Evolutionary conservation across 1,140 invertebrate species (phyloP).

Genomic region (Drosophila seguyi): DNA sequence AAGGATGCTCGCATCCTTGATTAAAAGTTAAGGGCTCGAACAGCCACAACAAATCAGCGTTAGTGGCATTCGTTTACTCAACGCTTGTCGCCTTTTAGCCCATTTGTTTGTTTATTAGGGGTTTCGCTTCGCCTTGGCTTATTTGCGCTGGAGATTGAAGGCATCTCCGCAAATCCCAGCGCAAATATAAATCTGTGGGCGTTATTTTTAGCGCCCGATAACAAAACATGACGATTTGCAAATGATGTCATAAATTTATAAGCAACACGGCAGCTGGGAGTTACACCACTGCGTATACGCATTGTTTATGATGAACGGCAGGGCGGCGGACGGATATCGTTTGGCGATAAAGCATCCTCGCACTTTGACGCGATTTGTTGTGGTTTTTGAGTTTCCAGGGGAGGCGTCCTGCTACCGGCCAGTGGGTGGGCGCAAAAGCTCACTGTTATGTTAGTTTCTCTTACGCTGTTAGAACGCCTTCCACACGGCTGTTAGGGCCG

Average conservation of each 20-base stretch:
- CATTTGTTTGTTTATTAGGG: constrained; percentile 60
- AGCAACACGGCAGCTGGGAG: constrained; percentile 21
- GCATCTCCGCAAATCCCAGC: constrained; percentile 23
- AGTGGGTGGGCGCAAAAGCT: constrained; percentile 43
- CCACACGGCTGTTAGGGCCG: constrained; percentile 56
- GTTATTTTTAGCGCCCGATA: constrained; percentile 49
- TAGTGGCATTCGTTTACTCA: constrained; percentile 37
- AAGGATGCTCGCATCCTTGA: constrained; percentile 37
- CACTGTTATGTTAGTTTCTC: constrained; percentile 55
- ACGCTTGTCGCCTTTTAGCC: constrained; percentile 39
- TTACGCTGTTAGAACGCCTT: constrained; percentile 59
- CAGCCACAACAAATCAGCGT: constrained; percentile 39
- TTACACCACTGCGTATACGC: constrained; percentile 4
- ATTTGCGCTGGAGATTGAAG: constrained; percentile 43
- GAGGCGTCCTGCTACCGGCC: constrained; percentile 8
- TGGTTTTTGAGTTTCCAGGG: constrained; percentile 21
- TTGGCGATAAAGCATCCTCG: constrained; percentile 23
- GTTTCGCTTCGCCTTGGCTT: constrained; percentile 23
- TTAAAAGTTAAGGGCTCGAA: constrained; percentile 56
- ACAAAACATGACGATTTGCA: constrained; percentile 71
- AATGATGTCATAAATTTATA: constrained; percentile 71
- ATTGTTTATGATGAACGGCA: constrained; percentile 52
- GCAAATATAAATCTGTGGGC: constrained; percentile 41
- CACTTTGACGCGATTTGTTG: constrained; percentile 17
- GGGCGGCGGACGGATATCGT: constrained; percentile 16